Base-by-base conservation (phyloP, 2,888 invertebrate species). In the Acleris emargana region DNA sequence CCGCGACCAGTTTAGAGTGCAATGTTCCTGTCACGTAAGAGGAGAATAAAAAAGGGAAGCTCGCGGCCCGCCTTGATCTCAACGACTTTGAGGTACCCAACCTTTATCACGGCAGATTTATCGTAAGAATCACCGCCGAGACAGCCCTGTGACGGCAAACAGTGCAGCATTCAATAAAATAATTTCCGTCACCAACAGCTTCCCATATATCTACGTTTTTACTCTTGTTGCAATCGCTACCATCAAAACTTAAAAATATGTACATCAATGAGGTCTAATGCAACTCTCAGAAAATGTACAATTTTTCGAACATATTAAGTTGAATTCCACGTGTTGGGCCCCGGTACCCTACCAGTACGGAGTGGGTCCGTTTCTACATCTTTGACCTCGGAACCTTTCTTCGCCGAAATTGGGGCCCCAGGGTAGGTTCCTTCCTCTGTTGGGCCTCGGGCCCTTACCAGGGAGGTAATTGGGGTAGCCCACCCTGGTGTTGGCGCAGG, bases 321-420 rank as follows among this genome's bases (percentile, higher is more conserved):
- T 59, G 22, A 47, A 60, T 54, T 51, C 59, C 64, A 22, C 2
- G 28, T 16, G 1, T 28, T 28, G 13, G 7, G 22, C 43, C 58
- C 20, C 18, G 52, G 16, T 49, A 60, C 32, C 51, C 76, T 88
- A 91, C 90, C 91, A 92, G 77, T 92, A 91, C 2, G 90, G 91
- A 11, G 86, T 75, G 0, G 88, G 85, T 0, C 83, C 89, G 64
- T 83, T 91, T 72, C 91, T 81, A 69, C 82, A 86, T 28, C 90
- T 71, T 66, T 88, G 90, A 0, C 87, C 89, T 71, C 91, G 91
- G 67, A 82, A 88, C 25, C 90, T 80, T 9, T 91, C 91, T 38
- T 91, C 91, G 1, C 73, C 79, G 66, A 84, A 86, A 1, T 85
- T 86, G 1, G 87, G 86, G 0, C 84, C 84, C 89, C 91, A 91